Evolutionary conservation across 2,797 vertebrate genomes (phyloP).

Genomic region (Microcaecilia unicolor): DNA sequence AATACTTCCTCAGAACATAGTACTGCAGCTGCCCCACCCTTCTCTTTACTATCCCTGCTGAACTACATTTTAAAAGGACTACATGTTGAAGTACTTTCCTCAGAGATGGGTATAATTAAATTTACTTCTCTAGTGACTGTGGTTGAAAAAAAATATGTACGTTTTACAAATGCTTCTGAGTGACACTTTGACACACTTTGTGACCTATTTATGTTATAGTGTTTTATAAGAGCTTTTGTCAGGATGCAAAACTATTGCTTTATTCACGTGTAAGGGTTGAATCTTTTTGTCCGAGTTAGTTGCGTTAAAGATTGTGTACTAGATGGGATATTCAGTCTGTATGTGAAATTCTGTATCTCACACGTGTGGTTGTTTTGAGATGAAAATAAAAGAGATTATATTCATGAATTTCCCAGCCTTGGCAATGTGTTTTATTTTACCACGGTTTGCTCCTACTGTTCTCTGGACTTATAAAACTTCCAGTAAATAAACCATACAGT

Average conservation of each 20-base stretch:
- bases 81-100: conserved; percentile 10
- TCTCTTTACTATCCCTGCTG: conserved; percentile 13
- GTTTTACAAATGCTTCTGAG: conserved; percentile 28
- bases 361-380: conserved; percentile 58
- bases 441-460: too few species aligned
- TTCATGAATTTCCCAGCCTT: conserved; percentile 42
- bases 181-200: conserved; percentile 21
- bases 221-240: conserved; percentile 26
- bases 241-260: conserved; percentile 35
- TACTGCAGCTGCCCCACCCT: conserved; percentile 6
- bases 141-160: conserved; percentile 20
- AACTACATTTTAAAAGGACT: conserved; percentile 22
- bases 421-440: conserved; percentile 3
- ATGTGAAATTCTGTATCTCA: conserved; percentile 62
- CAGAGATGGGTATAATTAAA: not conserved
- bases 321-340: conserved; percentile 59
- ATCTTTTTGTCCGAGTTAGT: conserved; percentile 33
- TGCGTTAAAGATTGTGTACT: conserved; percentile 49
- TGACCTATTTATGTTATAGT: conserved; percentile 26
- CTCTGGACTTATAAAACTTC: too few species aligned
- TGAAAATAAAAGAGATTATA: conserved; percentile 73
- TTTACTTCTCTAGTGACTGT: conserved; percentile 28
- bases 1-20: conserved; percentile 12
- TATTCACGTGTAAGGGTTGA: conserved; percentile 40
- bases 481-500: too few species aligned